Evolutionary conservation across 2,113 vertebrate genomes (phyloP), one percentile per base, ranked within the genome.

Genomic region (Chunga burmeisteri): DNA sequence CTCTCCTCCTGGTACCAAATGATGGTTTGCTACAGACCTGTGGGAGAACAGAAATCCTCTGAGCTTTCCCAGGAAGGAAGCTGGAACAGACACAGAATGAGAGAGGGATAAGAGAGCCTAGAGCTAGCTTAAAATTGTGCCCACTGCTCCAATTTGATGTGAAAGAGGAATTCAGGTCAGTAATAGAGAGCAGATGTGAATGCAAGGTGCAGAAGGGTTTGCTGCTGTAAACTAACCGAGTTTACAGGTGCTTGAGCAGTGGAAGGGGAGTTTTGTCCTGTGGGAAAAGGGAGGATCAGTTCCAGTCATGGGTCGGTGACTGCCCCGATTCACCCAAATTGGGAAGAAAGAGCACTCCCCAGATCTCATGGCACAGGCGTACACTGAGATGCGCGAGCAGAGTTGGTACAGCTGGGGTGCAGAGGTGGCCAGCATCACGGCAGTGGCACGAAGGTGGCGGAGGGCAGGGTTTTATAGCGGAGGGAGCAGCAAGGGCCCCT

Each of bases 131-230:
- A 27, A 78, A 89, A 81, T 46, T 47, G 56, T 34, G 18, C 61
- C 47, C 52, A 10, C 40, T 91, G 86, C 80, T 94, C 75, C 68
- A 55, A 5, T 89, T 81, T 62, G 65, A 29, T 63, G 70, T 38
- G 38, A 49, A 62, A 59, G 47, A 82, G 63, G 61, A 88, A 70
- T 92, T 92, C 75, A 86, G 89, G 89, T 74, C 86, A 84, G 63
- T 66, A 49, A 38, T 5, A 65, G 88, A 40, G 66, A 86, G 66
- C 82, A 88, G 88, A 40, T 77, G 58, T 1, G 8, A 55, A 46
- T 15, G 42, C 27, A 36, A 74, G 65, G 53, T 61, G 61, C 52
- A 42, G 78, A 73, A 88, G 74, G 42, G 40, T 82, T 83, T 83
- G 53, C 75, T 94, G 71, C 67, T 86, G 40, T 49, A 30, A 90